A percentile compares a stretch with the other conserved stretches of the same genome.
These are phyloP conservation scores for Crambe crambe DNA, from an alignment of 37 sponge, comb jelly and placozoan species.

Conservation along the genomic window DNA sequence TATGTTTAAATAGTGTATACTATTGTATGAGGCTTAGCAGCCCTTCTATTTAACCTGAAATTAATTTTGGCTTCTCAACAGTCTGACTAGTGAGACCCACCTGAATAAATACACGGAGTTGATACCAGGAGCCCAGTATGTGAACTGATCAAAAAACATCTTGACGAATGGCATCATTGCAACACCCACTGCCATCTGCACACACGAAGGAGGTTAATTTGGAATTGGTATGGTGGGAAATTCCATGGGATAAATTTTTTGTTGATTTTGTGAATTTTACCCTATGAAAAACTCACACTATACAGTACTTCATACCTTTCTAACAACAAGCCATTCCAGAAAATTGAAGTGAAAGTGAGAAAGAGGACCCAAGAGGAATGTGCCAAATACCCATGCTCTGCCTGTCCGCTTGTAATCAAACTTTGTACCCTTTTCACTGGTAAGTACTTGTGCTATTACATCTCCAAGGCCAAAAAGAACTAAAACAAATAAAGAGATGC, in stretches of 20 bases:
- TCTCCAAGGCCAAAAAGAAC: conserved; percentile 72
- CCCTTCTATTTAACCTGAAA: too few relatives aligned
- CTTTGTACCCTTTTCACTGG: neutral
- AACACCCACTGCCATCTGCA: conserved; percentile 40
- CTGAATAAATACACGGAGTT: conserved; percentile 61
- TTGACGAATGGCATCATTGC: conserved; percentile 52
- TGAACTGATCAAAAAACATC: conserved; percentile 73
- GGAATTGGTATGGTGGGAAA: too few relatives aligned
- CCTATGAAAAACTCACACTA: conserved; percentile 2
- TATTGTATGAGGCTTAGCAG: too few relatives aligned
- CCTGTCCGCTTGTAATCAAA: conserved; percentile 26
- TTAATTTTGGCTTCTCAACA: too few relatives aligned
- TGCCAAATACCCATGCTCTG: conserved; percentile 65
- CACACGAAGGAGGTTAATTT: too few relatives aligned
- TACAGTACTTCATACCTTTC: conserved; percentile 18
- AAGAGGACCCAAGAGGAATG: conserved; percentile 68
- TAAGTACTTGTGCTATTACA: conserved; percentile 60
- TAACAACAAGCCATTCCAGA: conserved; percentile 65
- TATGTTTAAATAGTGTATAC: neutral
- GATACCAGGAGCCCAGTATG: conserved; percentile 67
- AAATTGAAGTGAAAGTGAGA: conserved; percentile 76
- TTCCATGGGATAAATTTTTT: too few relatives aligned
- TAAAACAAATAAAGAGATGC: too few relatives aligned
- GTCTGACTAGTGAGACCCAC: too few relatives aligned
- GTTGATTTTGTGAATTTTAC: too few relatives aligned